phyloP scores from a whole-genome alignment of 2,113 vertebrate genomes.

The Mustelus asterias region DNA sequence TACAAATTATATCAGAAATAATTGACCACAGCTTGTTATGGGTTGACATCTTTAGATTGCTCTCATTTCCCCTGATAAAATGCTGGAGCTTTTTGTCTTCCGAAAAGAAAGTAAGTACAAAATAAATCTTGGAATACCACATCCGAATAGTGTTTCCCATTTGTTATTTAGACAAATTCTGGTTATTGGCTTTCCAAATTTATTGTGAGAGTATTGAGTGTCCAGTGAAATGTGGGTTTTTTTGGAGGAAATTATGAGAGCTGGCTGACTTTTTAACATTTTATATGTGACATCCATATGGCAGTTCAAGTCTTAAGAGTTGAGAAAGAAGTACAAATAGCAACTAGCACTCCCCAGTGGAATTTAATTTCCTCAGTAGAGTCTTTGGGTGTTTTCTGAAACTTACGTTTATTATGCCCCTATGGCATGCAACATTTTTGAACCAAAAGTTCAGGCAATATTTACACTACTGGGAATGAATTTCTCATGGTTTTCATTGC shows the following conservation, averaged over 20 bases:
- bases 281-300: conserved; percentile 19
- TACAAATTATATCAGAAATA: background rate
- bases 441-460: background rate
- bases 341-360: background rate
- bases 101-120: background rate
- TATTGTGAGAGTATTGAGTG: background rate
- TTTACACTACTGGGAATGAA: background rate
- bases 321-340: background rate
- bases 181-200: background rate
- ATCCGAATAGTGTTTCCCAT: background rate
- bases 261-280: conserved; percentile 15
- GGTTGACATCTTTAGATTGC: too few relatives aligned
- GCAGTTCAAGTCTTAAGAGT: background rate
- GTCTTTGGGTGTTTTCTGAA: background rate
- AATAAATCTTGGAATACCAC: background rate
- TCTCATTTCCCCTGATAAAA: background rate
- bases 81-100: background rate
- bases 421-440: conserved; percentile 3
- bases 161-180: conserved; percentile 2
- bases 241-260: conserved; percentile 1
- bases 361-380: conserved; percentile 5
- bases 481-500: background rate
- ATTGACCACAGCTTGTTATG: background rate
- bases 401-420: conserved; percentile 14
- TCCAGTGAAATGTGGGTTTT: conserved; percentile 1